Evolutionary conservation across 2,113 vertebrate species (phyloP).

Genomic region (Corythornis vintsioides): DNA sequence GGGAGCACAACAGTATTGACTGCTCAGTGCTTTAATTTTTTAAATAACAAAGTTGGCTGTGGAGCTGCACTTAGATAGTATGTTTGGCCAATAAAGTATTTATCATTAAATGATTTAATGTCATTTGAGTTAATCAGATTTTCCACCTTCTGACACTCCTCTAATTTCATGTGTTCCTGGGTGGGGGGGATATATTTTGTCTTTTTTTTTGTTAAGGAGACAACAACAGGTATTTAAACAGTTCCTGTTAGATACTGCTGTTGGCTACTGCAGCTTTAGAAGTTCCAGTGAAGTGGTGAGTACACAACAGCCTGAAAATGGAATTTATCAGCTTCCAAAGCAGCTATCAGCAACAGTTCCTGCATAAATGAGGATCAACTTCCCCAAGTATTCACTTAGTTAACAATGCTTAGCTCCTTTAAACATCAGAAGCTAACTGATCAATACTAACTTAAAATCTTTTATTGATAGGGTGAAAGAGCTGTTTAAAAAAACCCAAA

Average conservation of each 20-base stretch:
- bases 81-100: neutral
- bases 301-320: neutral
- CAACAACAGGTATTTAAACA: neutral
- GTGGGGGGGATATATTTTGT: neutral
- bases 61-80: neutral
- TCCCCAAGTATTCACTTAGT: neutral
- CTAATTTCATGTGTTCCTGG: neutral
- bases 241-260: neutral
- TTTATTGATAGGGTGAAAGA: neutral
- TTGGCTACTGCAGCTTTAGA: neutral
- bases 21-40: neutral
- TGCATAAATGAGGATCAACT: neutral
- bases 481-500: neutral
- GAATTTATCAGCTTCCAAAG: neutral
- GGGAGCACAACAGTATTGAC: neutral
- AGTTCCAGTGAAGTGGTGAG: neutral
- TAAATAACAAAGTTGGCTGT: neutral
- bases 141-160: neutral
- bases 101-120: neutral
- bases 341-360: neutral
- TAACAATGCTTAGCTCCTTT: neutral
- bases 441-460: neutral
- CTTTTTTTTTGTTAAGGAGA: fast-evolving
- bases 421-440: neutral
- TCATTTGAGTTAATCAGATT: neutral